Evolutionary conservation across 2,888 invertebrate species (phyloP).

Genomic region (Xanthorhoe spadicearia): DNA sequence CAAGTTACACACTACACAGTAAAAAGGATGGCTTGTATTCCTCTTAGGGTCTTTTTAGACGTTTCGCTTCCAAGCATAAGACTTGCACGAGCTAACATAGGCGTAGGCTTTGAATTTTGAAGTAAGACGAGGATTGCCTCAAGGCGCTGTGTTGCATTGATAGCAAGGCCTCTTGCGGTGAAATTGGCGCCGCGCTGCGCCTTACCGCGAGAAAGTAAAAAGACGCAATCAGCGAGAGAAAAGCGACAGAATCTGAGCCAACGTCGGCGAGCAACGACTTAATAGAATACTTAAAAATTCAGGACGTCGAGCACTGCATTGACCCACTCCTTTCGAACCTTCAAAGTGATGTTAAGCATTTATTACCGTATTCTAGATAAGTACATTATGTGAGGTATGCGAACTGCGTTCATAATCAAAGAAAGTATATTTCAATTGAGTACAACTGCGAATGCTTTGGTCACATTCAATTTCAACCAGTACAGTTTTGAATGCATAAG

Average conservation of each 20-base stretch:
- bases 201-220: slow-evolving; percentile 74
- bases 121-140: slow-evolving; percentile 51
- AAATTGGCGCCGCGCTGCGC: slow-evolving; percentile 56
- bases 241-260: slow-evolving; percentile 62
- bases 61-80: slow-evolving; percentile 20
- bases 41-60: slow-evolving; percentile 30
- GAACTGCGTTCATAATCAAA: slow-evolving; percentile 30
- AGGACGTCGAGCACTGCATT: slow-evolving; percentile 64
- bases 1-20: slow-evolving; percentile 6
- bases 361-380: slow-evolving; percentile 36
- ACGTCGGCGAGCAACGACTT: slow-evolving; percentile 51
- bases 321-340: slow-evolving; percentile 62
- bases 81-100: slow-evolving; percentile 32
- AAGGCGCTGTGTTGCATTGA: slow-evolving; percentile 57
- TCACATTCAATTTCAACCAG: neutral
- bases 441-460: neutral
- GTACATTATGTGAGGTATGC: slow-evolving; percentile 14
- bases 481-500: neutral
- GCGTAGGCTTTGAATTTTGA: slow-evolving; percentile 36
- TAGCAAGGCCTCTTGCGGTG: slow-evolving; percentile 60
- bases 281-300: slow-evolving; percentile 81
- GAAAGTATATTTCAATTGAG: neutral
- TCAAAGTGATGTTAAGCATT: slow-evolving; percentile 49
- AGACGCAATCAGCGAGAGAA: slow-evolving; percentile 80
- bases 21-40: slow-evolving; percentile 18